Base-by-base conservation (phyloP, 1,140 invertebrate genomes). In the Choristoneura fumiferana region DNA sequence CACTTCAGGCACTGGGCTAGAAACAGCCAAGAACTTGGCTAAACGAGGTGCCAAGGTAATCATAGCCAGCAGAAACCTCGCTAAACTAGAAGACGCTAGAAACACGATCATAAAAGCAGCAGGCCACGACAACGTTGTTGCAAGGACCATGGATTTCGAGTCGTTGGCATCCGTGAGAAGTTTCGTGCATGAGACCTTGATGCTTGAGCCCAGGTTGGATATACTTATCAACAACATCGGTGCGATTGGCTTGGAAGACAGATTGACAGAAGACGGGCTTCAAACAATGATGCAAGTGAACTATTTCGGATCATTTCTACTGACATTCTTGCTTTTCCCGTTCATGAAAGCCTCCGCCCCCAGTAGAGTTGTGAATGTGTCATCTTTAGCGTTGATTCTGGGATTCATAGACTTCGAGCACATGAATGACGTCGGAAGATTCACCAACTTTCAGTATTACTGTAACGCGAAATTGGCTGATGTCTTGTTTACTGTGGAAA, bases 1-100 rank as follows among this genome's bases (percentile, higher is more conserved):
- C 18, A 98, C 95, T 61, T 93, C 94, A 52, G 89, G 90, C 3
- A 89, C 84, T 15, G 90, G 96, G 39, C 95, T 91, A 81, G 95
- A 97, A 90, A 95, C 94, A 29, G 95, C 95, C 4, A 91, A 92
- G 74, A 93, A 95, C 52, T 88, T 97, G 53, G 95, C 95, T n/a
- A 89, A n/a, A 45, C 93, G 95, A 83, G 96, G 96, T 1, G 96
- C n/a, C 35, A 91, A 91, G 67, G 94, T 98, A 3, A 92, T 96
- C 18, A 89, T 98, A 68, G 95, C 95, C 6, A 96, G 96, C 77
- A 85, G 96, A 62, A 92, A 93, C 78, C 18, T 92, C 14, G 74
- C 89, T 5, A 92, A 92, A 67, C 92, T 93, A 1, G 71, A 91
- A 66, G 78, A 84, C 55, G 93, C 95, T 13, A 90, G 89, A 60